A percentile compares a stretch with the other conserved stretches of the same genome.
phyloP scores from a whole-genome alignment of 2,797 vertebrate genomes.

The Muraenolepis orangiensis region DNA sequence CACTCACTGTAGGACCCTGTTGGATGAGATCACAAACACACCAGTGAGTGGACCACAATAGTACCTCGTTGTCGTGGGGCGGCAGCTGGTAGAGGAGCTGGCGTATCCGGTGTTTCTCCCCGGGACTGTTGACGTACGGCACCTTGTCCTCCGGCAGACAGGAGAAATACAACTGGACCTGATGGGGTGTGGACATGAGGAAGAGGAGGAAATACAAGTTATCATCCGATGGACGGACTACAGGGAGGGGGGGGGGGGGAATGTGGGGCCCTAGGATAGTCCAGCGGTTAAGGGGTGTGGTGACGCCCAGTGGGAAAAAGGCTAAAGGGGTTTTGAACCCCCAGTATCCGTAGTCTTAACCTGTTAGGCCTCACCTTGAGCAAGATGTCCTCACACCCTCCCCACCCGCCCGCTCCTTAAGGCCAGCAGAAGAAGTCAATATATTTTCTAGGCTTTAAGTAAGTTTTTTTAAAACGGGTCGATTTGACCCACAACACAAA shows the following conservation, averaged over 20 bases:
- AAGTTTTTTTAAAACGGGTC: no score
- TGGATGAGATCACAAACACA: no score
- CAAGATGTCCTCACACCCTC: neutral
- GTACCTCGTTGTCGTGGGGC: constrained; percentile 93
- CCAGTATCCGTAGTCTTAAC: neutral
- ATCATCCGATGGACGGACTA: no score
- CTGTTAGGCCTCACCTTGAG: neutral
- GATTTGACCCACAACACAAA: no score
- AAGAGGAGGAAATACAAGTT: neutral
- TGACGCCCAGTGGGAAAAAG: neutral
- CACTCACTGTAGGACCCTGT: no score
- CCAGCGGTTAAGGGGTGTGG: neutral
- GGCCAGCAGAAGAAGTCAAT: no score
- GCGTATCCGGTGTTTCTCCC: constrained; percentile 92
- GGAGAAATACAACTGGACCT: constrained; percentile 98
- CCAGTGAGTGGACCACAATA: no score
- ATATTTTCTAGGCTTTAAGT: no score
- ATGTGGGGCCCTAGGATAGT: neutral
- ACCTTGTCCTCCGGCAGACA: constrained; percentile 93
- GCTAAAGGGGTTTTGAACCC: neutral
- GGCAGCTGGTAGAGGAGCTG: constrained; percentile 96
- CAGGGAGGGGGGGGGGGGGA: no score
- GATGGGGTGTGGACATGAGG: constrained; percentile 26
- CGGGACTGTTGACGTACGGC: constrained; percentile 92
- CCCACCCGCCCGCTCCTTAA: no score